phyloP scores from a whole-genome alignment of 2,888 invertebrate species.

The Lydus trimaculatus region DNA sequence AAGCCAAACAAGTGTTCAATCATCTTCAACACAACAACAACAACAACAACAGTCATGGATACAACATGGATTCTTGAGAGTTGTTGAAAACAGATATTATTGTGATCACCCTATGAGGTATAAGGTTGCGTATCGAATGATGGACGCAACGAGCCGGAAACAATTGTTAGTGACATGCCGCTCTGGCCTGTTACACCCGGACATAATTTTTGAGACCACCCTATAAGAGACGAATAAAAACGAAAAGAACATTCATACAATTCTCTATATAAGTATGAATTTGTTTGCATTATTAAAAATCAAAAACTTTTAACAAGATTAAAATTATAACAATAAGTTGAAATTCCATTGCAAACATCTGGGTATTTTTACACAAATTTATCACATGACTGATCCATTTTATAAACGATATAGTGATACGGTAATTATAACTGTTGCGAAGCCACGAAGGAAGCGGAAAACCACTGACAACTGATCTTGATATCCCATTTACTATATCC shows the following conservation, averaged over 20 bases:
- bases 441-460: slow-evolving; percentile 50
- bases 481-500: background rate
- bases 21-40: slow-evolving; percentile 18
- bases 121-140: slow-evolving; percentile 43
- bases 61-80: slow-evolving; percentile 24
- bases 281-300: slow-evolving; percentile 7
- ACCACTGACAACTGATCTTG: slow-evolving; percentile 51
- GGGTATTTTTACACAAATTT: background rate
- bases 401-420: slow-evolving; percentile 1
- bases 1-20: slow-evolving; percentile 25
- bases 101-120: slow-evolving; percentile 38
- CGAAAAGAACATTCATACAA: background rate
- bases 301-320: slow-evolving; percentile 5
- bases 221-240: slow-evolving; percentile 13
- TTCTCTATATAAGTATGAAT: no score
- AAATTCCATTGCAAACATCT: background rate
- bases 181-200: slow-evolving; percentile 43
- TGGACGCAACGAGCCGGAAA: slow-evolving; percentile 37
- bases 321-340: background rate
- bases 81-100: slow-evolving; percentile 38
- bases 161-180: slow-evolving; percentile 39
- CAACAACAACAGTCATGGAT: slow-evolving; percentile 27
- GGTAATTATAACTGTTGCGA: slow-evolving; percentile 2
- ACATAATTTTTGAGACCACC: slow-evolving; percentile 42
- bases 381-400: slow-evolving; percentile 9